Percentiles rank a stretch among this genome's conserved stretches.
Evolutionary conservation across 2,797 vertebrate genomes (phyloP).

Genomic region (Streptopelia turtur): DNA sequence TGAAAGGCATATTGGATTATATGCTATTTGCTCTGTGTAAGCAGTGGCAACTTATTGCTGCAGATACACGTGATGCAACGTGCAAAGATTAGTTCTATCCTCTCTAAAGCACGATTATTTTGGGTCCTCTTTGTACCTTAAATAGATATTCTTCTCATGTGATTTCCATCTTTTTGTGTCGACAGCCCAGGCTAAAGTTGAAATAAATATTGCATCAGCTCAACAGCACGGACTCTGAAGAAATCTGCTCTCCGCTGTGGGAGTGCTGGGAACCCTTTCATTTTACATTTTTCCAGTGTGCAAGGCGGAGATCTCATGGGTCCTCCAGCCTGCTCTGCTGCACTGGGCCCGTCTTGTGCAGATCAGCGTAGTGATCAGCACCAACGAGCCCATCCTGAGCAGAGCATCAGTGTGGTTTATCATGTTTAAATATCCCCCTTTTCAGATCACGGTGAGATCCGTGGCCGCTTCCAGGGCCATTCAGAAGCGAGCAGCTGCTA

Average conservation of each 20-base stretch:
- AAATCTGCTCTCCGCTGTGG: background rate
- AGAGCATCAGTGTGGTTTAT: background rate
- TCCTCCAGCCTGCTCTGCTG: background rate
- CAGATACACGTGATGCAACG: slow-evolving; percentile 19
- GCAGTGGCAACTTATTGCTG: slow-evolving; percentile 24
- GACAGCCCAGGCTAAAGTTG: slow-evolving; percentile 57
- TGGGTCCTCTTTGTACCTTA: slow-evolving; percentile 42
- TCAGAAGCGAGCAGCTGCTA: background rate
- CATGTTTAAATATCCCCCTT: background rate
- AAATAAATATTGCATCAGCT: slow-evolving; percentile 51
- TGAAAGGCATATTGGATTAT: slow-evolving; percentile 4
- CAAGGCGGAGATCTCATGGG: background rate
- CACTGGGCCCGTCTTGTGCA: fast-evolving
- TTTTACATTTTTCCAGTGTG: background rate
- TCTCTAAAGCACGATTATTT: slow-evolving; percentile 57
- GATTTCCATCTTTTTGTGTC: slow-evolving; percentile 59
- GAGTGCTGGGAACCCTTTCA: background rate
- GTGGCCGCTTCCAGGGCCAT: background rate
- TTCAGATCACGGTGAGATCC: background rate
- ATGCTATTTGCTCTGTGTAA: background rate
- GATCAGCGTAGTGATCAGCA: fast-evolving
- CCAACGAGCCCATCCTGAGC: background rate
- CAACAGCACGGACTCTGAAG: background rate
- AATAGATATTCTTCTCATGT: slow-evolving; percentile 49
- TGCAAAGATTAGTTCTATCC: slow-evolving; percentile 52